These are phyloP conservation scores for Daboia siamensis DNA, from an alignment of 2,113 vertebrate species.

Conservation along the genomic window DNA sequence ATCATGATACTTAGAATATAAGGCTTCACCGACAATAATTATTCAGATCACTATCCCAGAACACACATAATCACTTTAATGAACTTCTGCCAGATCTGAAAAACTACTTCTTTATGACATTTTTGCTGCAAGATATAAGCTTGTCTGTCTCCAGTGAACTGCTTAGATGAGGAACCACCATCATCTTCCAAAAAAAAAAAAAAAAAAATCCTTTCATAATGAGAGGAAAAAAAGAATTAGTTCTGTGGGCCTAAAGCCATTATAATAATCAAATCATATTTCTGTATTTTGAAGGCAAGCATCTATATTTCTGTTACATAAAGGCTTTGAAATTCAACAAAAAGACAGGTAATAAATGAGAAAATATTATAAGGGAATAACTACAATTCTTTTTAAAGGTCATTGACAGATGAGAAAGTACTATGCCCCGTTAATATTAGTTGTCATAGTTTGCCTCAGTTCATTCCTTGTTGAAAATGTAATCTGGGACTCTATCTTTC, in stretches of 20 bases:
- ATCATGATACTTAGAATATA: slow-evolving; percentile 37
- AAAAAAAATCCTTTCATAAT: slow-evolving; percentile 50
- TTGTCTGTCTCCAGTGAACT: slow-evolving; percentile 49
- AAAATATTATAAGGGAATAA: slow-evolving; percentile 67
- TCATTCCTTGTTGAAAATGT: slow-evolving; percentile 55
- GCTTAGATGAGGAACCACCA: slow-evolving; percentile 44
- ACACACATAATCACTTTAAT: slow-evolving; percentile 57
- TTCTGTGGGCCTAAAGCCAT: slow-evolving; percentile 51
- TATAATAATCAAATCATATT: slow-evolving; percentile 64
- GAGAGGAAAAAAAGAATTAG: slow-evolving; percentile 64
- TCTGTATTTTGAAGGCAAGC: slow-evolving; percentile 66
- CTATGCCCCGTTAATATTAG: slow-evolving; percentile 67
- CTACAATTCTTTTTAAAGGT: slow-evolving; percentile 80
- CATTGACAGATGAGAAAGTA: slow-evolving; percentile 71
- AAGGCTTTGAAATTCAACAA: slow-evolving; percentile 55
- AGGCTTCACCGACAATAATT: slow-evolving; percentile 39
- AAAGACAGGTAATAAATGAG: slow-evolving; percentile 65
- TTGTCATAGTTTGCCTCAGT: slow-evolving; percentile 61
- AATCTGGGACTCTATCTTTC: slow-evolving; percentile 27
- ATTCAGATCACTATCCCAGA: slow-evolving; percentile 31
- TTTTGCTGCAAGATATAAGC: slow-evolving; percentile 59
- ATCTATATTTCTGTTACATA: slow-evolving; percentile 65
- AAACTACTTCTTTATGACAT: slow-evolving; percentile 59
- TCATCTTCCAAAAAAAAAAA: slow-evolving; percentile 25
- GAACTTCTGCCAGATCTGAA: slow-evolving; percentile 54